Evolutionary conservation across 2,888 invertebrate genomes (phyloP).

Genomic region (Myopa testacea): DNA sequence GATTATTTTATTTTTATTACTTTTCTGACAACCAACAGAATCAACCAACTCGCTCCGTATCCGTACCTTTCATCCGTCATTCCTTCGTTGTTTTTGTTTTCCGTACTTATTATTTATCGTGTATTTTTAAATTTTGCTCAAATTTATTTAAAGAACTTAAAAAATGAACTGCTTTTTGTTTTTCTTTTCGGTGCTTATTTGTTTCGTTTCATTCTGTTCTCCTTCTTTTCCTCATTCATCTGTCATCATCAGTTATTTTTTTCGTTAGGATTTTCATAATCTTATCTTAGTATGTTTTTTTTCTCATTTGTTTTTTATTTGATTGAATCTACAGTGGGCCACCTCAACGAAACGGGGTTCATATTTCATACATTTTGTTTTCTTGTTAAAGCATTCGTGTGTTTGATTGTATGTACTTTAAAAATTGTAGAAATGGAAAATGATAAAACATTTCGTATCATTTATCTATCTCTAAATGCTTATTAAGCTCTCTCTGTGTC

Average conservation of each 20-base stretch:
- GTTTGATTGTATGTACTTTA: too few relatives aligned
- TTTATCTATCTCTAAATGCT: too few relatives aligned
- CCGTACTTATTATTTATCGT: conserved; percentile 22
- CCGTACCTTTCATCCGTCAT: conserved; percentile 13
- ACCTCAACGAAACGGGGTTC: too few relatives aligned
- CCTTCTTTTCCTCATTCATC: conserved; percentile 6
- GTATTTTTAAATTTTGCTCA: conserved; percentile 53
- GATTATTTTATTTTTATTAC: neutral
- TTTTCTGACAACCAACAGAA: conserved; percentile 11
- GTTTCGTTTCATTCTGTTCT: neutral
- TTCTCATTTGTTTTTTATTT: conserved; percentile 9
- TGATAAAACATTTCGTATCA: too few relatives aligned
- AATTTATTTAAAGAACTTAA: conserved; percentile 68
- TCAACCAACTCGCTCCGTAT: neutral
- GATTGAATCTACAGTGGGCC: neutral
- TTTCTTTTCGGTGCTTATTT: conserved; percentile 14
- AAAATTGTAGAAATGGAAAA: too few relatives aligned
- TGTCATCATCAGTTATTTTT: neutral
- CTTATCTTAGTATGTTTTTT: conserved; percentile 19
- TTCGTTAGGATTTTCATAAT: conserved; percentile 30
- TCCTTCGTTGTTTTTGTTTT: conserved; percentile 23
- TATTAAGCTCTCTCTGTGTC: too few relatives aligned
- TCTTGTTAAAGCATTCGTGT: too few relatives aligned
- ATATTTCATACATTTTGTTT: too few relatives aligned
- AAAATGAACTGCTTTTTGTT: conserved; percentile 17